Evolutionary conservation across 2,113 vertebrate genomes (phyloP).

Genomic region (Equus quagga): DNA sequence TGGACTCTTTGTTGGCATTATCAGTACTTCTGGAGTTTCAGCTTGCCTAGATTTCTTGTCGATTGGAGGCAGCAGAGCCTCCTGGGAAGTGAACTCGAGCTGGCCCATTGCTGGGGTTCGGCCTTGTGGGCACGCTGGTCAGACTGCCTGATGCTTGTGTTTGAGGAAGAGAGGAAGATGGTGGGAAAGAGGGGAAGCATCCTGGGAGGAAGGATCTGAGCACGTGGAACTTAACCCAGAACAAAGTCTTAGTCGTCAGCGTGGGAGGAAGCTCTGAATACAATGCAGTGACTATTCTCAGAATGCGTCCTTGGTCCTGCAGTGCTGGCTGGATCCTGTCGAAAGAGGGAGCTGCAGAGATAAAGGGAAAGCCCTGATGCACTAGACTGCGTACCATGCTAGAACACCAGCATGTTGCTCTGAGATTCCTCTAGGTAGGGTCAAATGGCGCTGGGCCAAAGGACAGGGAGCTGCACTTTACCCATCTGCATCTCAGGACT

Average conservation of each 20-base stretch:
- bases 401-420: not conserved
- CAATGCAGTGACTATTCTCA: not conserved
- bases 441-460: not conserved
- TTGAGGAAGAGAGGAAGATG: not conserved
- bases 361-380: not conserved
- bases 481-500: no score
- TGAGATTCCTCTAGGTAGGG: not conserved
- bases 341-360: not conserved
- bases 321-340: not conserved
- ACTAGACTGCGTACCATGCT: rapidly evolving
- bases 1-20: not conserved
- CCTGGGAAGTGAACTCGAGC: not conserved
- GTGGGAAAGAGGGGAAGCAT: not conserved
- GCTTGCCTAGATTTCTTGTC: not conserved
- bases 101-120: not conserved
- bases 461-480: not conserved
- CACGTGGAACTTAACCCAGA: not conserved
- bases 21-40: not conserved
- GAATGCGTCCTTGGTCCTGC: not conserved
- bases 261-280: not conserved
- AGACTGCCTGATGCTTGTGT: not conserved
- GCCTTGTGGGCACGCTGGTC: not conserved
- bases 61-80: not conserved
- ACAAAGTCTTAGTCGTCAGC: not conserved
- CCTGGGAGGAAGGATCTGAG: not conserved